phyloP scores from a whole-genome alignment of 2,113 vertebrate species.

The Istiophorus platypterus region DNA sequence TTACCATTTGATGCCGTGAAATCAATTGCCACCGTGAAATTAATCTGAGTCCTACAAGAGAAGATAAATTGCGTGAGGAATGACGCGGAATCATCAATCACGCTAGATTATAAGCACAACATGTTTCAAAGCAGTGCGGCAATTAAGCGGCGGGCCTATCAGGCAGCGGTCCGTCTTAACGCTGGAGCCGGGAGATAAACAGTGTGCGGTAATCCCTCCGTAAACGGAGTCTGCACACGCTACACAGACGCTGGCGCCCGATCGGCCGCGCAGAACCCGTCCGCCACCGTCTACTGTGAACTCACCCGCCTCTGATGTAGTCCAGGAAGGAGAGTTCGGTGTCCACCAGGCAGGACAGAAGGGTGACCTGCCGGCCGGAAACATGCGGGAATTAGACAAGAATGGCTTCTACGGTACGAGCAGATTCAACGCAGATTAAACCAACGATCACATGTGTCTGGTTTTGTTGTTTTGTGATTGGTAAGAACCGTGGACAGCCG shows the following conservation, averaged over 20 bases:
- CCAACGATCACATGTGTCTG: too few species aligned
- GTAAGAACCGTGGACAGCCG: too few species aligned
- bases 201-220: conserved; percentile 20
- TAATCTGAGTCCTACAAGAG: conserved; percentile 95
- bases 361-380: conserved; percentile 89
- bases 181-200: conserved; percentile 43
- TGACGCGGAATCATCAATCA: conserved; percentile 59
- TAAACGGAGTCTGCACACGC: conserved; percentile 5
- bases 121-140: conserved; percentile 54
- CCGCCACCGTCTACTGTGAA: conserved; percentile 38
- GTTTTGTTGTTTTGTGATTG: too few species aligned
- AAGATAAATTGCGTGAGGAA: conserved; percentile 38
- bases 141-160: conserved; percentile 63
- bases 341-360: conserved; percentile 98
- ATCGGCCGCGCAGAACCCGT: conserved; percentile 1
- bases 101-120: conserved; percentile 54
- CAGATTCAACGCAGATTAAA: neutral
- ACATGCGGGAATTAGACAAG: neutral
- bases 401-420: neutral
- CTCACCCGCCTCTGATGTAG: conserved; percentile 99
- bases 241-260: neutral
- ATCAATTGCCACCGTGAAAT: conserved; percentile 99
- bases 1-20: conserved; percentile 99
- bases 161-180: conserved; percentile 59
- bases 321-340: conserved; percentile 98